These are phyloP conservation scores for Crotalus tigris DNA, from an alignment of 2,113 vertebrate species.

Conservation along the genomic window DNA sequence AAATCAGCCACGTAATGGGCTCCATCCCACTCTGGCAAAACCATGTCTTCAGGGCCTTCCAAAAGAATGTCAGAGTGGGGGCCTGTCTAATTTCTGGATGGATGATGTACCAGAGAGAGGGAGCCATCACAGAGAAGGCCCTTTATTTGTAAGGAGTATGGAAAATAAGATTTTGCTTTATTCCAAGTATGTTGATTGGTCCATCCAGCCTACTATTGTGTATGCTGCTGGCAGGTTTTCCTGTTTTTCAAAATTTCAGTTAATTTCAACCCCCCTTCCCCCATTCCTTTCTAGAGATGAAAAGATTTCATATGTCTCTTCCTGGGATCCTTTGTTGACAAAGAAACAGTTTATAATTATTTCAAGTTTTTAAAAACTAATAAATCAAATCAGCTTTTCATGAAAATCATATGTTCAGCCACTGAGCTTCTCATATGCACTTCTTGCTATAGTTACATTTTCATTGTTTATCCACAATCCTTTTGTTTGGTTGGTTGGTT, in stretches of 20 bases:
- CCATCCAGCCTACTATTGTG: not conserved
- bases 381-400: not conserved
- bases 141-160: not conserved
- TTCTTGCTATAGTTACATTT: not conserved
- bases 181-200: not conserved
- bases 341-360: not conserved
- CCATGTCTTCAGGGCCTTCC: not conserved
- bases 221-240: not conserved
- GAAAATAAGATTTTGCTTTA: not conserved
- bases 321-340: not conserved
- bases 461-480: not conserved
- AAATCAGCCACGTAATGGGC: too few relatives aligned
- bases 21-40: not conserved
- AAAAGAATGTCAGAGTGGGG: not conserved
- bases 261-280: too few relatives aligned
- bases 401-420: not conserved
- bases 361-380: not conserved
- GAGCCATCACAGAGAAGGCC: not conserved
- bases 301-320: not conserved
- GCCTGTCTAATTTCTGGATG: not conserved
- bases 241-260: not conserved
- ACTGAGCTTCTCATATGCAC: not conserved
- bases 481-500: not conserved
- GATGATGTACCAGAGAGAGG: not conserved
- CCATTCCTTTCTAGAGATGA: not conserved